Conservation (phyloP, 2,888 invertebrate species). For the Rhagophthalmus giganteus region DNA sequence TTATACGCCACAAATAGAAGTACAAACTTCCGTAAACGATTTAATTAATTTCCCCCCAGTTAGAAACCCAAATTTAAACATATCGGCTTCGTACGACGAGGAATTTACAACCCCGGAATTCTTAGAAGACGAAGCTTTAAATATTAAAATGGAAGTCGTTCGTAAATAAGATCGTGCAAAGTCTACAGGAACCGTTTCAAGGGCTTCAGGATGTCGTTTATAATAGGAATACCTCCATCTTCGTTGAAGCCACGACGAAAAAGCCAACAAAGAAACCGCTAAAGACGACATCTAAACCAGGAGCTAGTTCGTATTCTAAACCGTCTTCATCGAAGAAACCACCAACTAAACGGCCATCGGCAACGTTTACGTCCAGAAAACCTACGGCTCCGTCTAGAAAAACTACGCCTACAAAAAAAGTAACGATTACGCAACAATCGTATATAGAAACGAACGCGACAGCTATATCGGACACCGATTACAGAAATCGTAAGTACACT, state of each 20-base stretch:
- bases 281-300: constrained; percentile 45
- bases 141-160: constrained; percentile 80
- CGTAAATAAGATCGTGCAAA: constrained; percentile 82
- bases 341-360: constrained; percentile 42
- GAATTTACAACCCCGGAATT: constrained; percentile 79
- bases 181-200: constrained; percentile 80
- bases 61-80: constrained; percentile 79
- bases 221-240: constrained; percentile 52
- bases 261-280: constrained; percentile 48
- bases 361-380: constrained; percentile 49
- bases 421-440: constrained; percentile 39
- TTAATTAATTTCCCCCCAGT: constrained; percentile 83
- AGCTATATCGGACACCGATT: constrained; percentile 37
- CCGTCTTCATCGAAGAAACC: constrained; percentile 48
- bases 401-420: constrained; percentile 39
- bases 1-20: constrained; percentile 54
- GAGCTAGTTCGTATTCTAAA: constrained; percentile 47
- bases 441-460: constrained; percentile 34
- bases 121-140: constrained; percentile 73
- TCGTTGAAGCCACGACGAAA: constrained; percentile 46
- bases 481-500: constrained; percentile 35
- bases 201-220: constrained; percentile 78
- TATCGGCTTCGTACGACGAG: constrained; percentile 60
- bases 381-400: constrained; percentile 50
- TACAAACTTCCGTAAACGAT: constrained; percentile 62